These are phyloP conservation scores for Danio rerio DNA, from an alignment of 2,113 vertebrate genomes.

Conservation along the genomic window GRCz12tu NC_133197.1:3577001-3577500, in stretches of 20 bases:
- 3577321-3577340: constrained; percentile 53
- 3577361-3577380: constrained; percentile 42
- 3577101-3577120: constrained; percentile 50
- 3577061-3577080: constrained; percentile 47
- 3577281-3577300: constrained; percentile 45
- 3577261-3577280: constrained; percentile 74
- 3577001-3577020: constrained; percentile 70
- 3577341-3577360: constrained; percentile 59
- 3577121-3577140: constrained; percentile 10
- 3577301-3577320: constrained; percentile 52
- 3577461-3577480: constrained; percentile 72
- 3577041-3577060: constrained; percentile 63
- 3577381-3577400: constrained; percentile 58
- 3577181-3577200: constrained; percentile 63
- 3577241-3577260: constrained; percentile 77
- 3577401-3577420: constrained; percentile 56
- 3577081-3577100: constrained; percentile 20
- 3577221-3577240: constrained; percentile 75
- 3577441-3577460: constrained; percentile 67
- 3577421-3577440: constrained; percentile 74
- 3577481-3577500: constrained; percentile 81
- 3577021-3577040: constrained; percentile 60
- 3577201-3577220: constrained; percentile 75
- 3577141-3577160: constrained; percentile 40
- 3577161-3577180: constrained; percentile 72